Base-by-base conservation (phyloP, 2,888 invertebrate genomes). In the Cerastoderma edule region DNA sequence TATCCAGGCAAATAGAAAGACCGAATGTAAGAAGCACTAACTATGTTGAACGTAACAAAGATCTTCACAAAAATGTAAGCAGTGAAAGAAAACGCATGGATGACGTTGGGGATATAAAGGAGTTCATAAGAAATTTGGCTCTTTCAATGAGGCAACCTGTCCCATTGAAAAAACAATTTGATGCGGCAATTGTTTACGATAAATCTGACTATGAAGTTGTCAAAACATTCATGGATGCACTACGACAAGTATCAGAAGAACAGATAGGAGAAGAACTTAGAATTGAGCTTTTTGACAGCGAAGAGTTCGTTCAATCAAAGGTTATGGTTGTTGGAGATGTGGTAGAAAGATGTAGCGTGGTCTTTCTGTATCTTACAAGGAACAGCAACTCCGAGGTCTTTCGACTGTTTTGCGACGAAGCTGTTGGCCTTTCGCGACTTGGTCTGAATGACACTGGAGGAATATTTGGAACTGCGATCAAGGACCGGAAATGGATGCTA, bases 111-210 rank as follows among this genome's bases (percentile, higher is more conserved):
- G n/a, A n/a, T n/a, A n/a, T n/a, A n/a, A n/a, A n/a, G 39, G 39
- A 60, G 6, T 60, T 60, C 24, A 60, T 60, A 4, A 60, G 27
- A 27, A 1, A 35, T 24, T 27, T 60, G 3, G 60, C 60, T 22
- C 35, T 24, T 6, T 16, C 22, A 8, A 10, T 39, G 5, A 39
- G 22, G 6, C n/a, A 60, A 39, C 60, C 60, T 2, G 2, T 24
- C 22, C 60, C 60, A 39, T 24, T 4, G 22, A 19, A 50, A 2
- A 66, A 66, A 66, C 67, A 72, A 35, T 82, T 70, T 30, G 81
- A 82, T 68, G 82, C 82, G 2, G 78, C 67, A 4, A 53, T 82
- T 30, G 72, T 82, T 19, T 82, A 79, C 53, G 79, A 79, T 44
- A 67, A 72, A 60, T 35, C 50, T 2, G 79, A 82, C 35, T 75